These are phyloP conservation scores for Eremobia ochroleuca DNA, from an alignment of 2,888 invertebrate species.

Conservation along the genomic window DNA sequence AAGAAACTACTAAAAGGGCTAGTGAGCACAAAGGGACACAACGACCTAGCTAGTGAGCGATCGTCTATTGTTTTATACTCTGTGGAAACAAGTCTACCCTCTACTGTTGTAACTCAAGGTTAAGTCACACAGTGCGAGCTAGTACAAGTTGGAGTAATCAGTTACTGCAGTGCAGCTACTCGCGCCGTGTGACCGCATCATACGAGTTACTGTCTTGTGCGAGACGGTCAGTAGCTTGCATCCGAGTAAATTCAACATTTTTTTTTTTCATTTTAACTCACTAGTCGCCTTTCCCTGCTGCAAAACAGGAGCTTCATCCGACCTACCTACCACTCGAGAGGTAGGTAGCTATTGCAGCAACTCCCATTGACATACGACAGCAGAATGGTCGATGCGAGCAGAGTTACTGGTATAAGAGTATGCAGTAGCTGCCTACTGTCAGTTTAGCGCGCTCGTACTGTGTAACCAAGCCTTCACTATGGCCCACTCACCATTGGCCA, in stretches of 20 bases:
- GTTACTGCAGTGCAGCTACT: background rate
- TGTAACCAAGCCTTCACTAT: constrained; percentile 2
- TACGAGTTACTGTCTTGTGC: background rate
- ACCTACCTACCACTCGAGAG: background rate
- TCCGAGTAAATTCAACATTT: background rate
- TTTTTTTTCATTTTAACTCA: background rate
- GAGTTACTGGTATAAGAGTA: background rate
- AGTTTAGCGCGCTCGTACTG: background rate
- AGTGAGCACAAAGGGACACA: no score
- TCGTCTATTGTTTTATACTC: background rate
- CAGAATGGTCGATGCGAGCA: no score
- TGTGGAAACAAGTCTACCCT: no score
- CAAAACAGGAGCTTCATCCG: no score
- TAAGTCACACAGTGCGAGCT: constrained; percentile 2
- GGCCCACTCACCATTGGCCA: background rate
- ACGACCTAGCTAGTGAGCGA: no score
- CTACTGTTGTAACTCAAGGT: no score
- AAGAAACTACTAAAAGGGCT: no score
- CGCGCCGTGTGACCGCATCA: background rate
- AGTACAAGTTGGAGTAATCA: background rate
- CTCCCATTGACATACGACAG: no score
- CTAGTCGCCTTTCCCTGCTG: no score
- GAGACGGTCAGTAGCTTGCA: background rate
- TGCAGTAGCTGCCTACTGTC: background rate
- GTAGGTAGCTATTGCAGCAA: background rate